phyloP scores from a whole-genome alignment of 30 jellyfish, hydroid and myxozoan species.

The Aurelia aurita region DNA sequence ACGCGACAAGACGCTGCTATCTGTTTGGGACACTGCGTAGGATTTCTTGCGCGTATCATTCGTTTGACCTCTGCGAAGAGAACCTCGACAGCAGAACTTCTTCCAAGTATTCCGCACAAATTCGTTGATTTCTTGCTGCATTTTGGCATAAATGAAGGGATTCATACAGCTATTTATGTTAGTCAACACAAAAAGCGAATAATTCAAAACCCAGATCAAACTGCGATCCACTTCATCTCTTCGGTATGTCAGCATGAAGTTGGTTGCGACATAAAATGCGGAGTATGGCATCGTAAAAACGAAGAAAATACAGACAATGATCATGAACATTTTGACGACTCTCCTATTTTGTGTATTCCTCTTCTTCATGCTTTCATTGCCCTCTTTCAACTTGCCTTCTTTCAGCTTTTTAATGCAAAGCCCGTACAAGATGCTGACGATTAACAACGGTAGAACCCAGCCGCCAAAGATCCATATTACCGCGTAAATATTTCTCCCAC shows the following conservation, averaged over 20 bases:
- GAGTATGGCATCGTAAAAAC: conserved; percentile 56
- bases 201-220: conserved; percentile 37
- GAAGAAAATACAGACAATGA: conserved; percentile 24
- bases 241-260: conserved; percentile 16
- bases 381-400: neutral
- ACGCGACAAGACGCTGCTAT: too few relatives aligned
- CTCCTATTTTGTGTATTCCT: conserved; percentile 23
- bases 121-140: conserved; percentile 37
- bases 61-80: neutral
- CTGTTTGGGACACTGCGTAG: too few relatives aligned
- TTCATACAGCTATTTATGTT: conserved; percentile 62
- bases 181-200: conserved; percentile 36
- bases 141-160: conserved; percentile 59
- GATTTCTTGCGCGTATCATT: too few relatives aligned
- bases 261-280: conserved; percentile 19
- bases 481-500: conserved; percentile 9
- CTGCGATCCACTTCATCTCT: conserved; percentile 24
- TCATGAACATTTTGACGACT: conserved; percentile 50
- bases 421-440: conserved; percentile 17
- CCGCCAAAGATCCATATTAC: conserved; percentile 16
- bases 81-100: neutral
- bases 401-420: conserved; percentile 26
- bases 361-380: conserved; percentile 2
- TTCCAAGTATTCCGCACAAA: conserved; percentile 16
- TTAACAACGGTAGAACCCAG: conserved; percentile 33